Conservation (phyloP, 2,797 vertebrate genomes). For the Mycteria americana region DNA sequence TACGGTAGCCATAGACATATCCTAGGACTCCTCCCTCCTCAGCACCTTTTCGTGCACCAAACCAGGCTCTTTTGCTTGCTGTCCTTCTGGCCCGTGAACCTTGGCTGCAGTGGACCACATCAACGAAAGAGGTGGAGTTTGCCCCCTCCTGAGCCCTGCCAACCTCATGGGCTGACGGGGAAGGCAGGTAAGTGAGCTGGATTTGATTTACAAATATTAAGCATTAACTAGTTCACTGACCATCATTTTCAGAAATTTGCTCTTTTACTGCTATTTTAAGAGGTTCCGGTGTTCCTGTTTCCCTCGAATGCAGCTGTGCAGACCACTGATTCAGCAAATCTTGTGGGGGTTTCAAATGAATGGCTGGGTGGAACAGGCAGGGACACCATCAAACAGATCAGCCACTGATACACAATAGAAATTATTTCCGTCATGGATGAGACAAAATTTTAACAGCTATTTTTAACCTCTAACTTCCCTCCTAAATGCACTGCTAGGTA, state of each 20-base stretch:
- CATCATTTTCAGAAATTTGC: not conserved
- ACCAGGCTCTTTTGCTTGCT: not conserved
- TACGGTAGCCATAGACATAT: rapidly evolving
- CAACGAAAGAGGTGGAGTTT: not conserved
- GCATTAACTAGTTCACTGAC: not conserved
- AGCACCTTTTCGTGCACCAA: not conserved
- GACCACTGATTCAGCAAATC: not conserved
- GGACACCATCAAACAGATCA: not conserved
- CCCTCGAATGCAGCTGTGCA: not conserved
- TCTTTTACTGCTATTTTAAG: not conserved
- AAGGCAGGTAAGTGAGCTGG: not conserved
- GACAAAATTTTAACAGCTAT: not conserved
- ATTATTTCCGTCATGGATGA: not conserved
- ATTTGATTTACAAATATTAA: not conserved
- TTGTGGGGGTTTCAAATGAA: not conserved
- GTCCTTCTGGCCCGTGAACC: not conserved
- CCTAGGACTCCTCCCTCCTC: not conserved
- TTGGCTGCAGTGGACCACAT: not conserved
- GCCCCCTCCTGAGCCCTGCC: not conserved
- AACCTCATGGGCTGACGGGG: not conserved
- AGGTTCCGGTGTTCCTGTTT: not conserved
- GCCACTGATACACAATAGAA: not conserved
- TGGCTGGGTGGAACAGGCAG: not conserved
- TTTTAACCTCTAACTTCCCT: not conserved
- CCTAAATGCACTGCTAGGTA: not conserved